Percentiles rank a stretch among this genome's conserved stretches.
phyloP scores from a whole-genome alignment of 2,113 vertebrate genomes.

The Phycodurus eques region DNA sequence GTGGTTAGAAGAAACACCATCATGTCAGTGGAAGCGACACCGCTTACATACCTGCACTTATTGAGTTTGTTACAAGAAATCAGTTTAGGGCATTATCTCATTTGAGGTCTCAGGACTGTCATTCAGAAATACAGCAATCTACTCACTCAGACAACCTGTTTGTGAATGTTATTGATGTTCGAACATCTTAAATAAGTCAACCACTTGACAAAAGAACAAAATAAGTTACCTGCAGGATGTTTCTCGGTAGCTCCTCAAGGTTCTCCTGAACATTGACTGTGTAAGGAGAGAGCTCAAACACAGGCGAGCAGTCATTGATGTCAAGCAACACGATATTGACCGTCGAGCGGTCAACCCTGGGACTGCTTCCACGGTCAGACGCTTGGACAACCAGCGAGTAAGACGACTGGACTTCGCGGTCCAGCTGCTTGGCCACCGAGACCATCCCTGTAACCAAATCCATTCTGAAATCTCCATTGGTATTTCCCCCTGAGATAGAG shows the following conservation, averaged over 20 bases:
- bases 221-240: constrained; percentile 86
- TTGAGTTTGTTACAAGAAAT: constrained; percentile 47
- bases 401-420: constrained; percentile 78
- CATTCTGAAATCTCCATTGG: constrained; percentile 81
- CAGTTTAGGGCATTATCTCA: constrained; percentile 50
- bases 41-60: constrained; percentile 48
- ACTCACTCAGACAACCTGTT: constrained; percentile 17
- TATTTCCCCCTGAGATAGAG: constrained; percentile 75
- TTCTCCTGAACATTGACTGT: constrained; percentile 86
- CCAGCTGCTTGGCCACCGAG: constrained; percentile 86
- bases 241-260: constrained; percentile 76
- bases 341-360: constrained; percentile 76
- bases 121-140: constrained; percentile 30
- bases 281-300: constrained; percentile 91
- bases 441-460: constrained; percentile 90
- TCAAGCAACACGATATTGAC: constrained; percentile 85
- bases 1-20: constrained; percentile 33
- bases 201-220: neutral
- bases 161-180: constrained; percentile 21
- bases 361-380: constrained; percentile 84
- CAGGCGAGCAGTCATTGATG: constrained; percentile 86
- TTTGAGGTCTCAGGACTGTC: constrained; percentile 44
- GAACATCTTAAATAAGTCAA: constrained; percentile 1
- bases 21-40: constrained; percentile 7
- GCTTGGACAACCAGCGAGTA: constrained; percentile 86